Percentiles rank a stretch among this genome's conserved stretches.
phyloP scores from a whole-genome alignment of 2,113 vertebrate species.

The Pomatostomus ruficeps region DNA sequence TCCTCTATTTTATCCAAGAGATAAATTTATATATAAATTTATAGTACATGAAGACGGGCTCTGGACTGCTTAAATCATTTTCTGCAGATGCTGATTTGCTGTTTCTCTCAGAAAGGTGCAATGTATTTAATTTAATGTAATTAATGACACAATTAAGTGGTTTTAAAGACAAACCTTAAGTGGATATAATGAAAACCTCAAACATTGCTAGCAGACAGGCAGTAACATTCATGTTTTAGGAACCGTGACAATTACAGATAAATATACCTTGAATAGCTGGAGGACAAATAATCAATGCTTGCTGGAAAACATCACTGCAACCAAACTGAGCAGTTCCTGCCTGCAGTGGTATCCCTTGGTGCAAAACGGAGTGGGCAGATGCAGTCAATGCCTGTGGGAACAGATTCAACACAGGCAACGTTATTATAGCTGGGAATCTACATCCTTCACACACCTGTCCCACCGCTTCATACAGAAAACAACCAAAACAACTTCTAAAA shows the following conservation, averaged over 20 bases:
- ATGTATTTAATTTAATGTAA: no score
- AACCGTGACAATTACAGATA: neutral
- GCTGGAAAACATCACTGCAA: conserved; percentile 92
- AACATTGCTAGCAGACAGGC: neutral
- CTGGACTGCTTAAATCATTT: neutral
- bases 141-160: neutral
- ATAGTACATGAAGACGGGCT: neutral
- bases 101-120: neutral
- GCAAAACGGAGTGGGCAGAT: conserved; percentile 87
- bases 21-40: accelerated
- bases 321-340: conserved; percentile 91
- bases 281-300: conserved; percentile 93
- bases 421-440: neutral
- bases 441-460: neutral
- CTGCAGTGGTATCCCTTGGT: conserved; percentile 91
- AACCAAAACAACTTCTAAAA: neutral
- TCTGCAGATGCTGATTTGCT: neutral
- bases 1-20: neutral
- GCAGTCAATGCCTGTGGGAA: conserved; percentile 82
- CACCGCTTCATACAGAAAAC: neutral
- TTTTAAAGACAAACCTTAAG: neutral
- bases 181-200: neutral
- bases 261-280: conserved; percentile 89
- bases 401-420: neutral
- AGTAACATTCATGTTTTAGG: neutral